Evolutionary conservation across 2,113 vertebrate genomes (phyloP).

Genomic region (Apistogramma diplotaenia): DNA sequence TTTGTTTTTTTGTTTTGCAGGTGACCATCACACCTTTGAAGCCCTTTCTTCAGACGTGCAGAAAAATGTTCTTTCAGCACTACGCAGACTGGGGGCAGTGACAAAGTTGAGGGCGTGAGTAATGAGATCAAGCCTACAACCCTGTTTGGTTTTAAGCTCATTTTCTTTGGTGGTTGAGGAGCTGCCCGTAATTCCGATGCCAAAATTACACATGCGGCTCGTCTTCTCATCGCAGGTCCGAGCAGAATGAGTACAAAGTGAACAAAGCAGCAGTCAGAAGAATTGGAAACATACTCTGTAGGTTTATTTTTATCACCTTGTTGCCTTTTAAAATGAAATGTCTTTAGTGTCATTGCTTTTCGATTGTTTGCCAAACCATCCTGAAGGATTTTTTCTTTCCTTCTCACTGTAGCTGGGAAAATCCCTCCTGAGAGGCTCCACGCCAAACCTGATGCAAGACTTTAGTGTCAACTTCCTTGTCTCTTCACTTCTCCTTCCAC

Average conservation of each 20-base stretch:
- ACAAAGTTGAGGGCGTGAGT: slow-evolving; percentile 83
- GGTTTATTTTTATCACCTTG: not conserved
- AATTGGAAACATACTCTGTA: slow-evolving; percentile 68
- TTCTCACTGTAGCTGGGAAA: slow-evolving; percentile 54
- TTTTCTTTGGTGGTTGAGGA: slow-evolving; percentile 20
- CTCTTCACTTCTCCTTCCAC: not conserved
- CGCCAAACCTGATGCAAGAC: slow-evolving; percentile 53
- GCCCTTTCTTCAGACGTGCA: slow-evolving; percentile 88
- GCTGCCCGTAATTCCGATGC: not conserved
- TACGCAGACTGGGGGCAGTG: slow-evolving; percentile 77
- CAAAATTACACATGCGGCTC: not conserved
- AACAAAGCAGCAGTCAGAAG: slow-evolving; percentile 63
- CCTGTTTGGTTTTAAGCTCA: slow-evolving; percentile 47
- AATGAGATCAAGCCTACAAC: slow-evolving; percentile 9
- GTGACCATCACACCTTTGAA: slow-evolving; percentile 82
- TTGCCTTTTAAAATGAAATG: not conserved
- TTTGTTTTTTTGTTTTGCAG: slow-evolving; percentile 61
- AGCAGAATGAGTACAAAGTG: slow-evolving; percentile 63
- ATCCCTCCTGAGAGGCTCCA: slow-evolving; percentile 53
- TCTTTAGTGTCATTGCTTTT: not conserved
- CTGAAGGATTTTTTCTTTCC: not conserved
- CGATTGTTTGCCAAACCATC: not conserved
- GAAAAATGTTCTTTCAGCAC: slow-evolving; percentile 85
- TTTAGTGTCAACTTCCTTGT: slow-evolving; percentile 36
- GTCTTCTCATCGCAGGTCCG: slow-evolving; percentile 55